phyloP scores from a whole-genome alignment of 1,140 invertebrate species.

The Brachionus rotundiformis region DNA sequence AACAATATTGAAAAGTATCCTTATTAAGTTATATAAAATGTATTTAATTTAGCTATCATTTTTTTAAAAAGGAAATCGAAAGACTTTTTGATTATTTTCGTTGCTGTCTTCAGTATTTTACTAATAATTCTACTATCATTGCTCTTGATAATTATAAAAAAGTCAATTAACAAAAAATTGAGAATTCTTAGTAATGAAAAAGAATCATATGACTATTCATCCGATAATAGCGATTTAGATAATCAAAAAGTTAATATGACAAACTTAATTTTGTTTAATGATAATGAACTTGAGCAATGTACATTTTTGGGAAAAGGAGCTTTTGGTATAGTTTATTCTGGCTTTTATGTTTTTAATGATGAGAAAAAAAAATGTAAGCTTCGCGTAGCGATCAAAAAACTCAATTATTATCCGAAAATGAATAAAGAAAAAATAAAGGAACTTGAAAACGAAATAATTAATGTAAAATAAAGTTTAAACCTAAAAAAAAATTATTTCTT shows the following conservation, averaged over 20 bases:
- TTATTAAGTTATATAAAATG: not conserved
- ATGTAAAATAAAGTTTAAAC: not conserved
- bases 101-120: not conserved
- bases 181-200: not conserved
- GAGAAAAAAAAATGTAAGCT: not conserved
- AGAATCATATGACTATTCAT: not conserved
- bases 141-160: not conserved
- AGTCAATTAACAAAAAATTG: not conserved
- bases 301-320: slow-evolving; percentile 41
- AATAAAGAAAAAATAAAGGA: slow-evolving; percentile 33
- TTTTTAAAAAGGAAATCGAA: not conserved
- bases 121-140: not conserved
- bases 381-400: slow-evolving; percentile 45
- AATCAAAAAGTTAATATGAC: slow-evolving; percentile 18
- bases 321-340: slow-evolving; percentile 49
- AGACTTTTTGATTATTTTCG: not conserved
- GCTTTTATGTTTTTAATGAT: not conserved
- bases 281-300: slow-evolving; percentile 27
- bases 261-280: slow-evolving; percentile 1
- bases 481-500: not conserved
- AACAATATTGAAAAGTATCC: not conserved
- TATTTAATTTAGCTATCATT: not conserved
- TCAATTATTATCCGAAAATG: slow-evolving; percentile 10
- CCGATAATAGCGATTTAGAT: not conserved
- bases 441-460: slow-evolving; percentile 32